Evolutionary conservation across 2,888 invertebrate genomes (phyloP), one percentile per base, ranked within the genome.

Genomic region (Podotricha telesiphe): DNA sequence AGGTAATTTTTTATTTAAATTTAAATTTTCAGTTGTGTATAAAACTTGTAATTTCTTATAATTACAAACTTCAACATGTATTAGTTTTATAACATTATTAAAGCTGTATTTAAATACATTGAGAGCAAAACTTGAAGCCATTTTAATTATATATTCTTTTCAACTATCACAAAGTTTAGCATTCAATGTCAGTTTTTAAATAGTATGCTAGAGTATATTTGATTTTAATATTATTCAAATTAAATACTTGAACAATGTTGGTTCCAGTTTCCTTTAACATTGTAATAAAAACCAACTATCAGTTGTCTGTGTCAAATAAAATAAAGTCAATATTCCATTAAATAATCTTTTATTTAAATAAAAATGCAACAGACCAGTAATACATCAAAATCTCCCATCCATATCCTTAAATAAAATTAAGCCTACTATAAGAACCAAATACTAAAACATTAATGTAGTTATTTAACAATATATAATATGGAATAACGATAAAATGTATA

Each of bases 261-360:
- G 34, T 45, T 15, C 7, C 22, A n/a, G 8, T 37, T 20, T 13
- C 28, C 11, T 50, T 6, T 34, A 51, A 34, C 34, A 65, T 55
- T 67, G 19, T 47, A 45, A 59, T 28, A 28, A 28, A 28, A 28
- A 28, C 28, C 6, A n/a, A 56, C 4, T 51, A 15, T n/a, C 53
- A 53, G 53, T 53, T 22, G 45, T 51, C 19, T 45, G 45, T 50
- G 50, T 59, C 19, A 58, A 61, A 53, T 61, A 61, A 70, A 72
- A 66, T 70, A 72, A 66, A 73, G 64, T 59, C 20, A 73, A 67
- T 68, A 69, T 73, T 68, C 66, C 70, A 66, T 42, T 70, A 17
- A 69, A 34, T 65, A 34, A 20, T 68, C 53, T 70, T 73, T 73
- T 65, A 70, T 73, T 73, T 67, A 28, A 65, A 70, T 47, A 47